Percentiles rank a stretch among this genome's conserved stretches.
These are phyloP conservation scores for Arizona elegans DNA, from an alignment of 2,113 vertebrate genomes.

Conservation along the genomic window DNA sequence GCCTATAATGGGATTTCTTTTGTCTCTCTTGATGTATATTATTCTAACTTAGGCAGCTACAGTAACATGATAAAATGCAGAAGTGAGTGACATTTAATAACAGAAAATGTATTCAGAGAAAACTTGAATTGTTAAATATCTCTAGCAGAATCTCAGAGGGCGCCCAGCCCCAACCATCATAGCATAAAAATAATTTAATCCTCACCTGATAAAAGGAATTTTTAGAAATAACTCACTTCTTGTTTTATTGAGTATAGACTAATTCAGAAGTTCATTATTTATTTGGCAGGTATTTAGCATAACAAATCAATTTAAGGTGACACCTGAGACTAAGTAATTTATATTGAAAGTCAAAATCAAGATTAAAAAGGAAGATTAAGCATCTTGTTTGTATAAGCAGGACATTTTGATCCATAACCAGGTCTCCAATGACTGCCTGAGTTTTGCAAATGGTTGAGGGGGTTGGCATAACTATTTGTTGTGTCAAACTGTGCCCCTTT, in stretches of 20 bases:
- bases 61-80: conserved; percentile 62
- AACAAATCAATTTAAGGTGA: conserved; percentile 72
- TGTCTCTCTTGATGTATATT: conserved; percentile 59
- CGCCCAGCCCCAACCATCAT: conserved; percentile 15
- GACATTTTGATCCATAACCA: background rate
- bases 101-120: conserved; percentile 51
- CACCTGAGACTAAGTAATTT: conserved; percentile 66
- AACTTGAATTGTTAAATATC: conserved; percentile 56
- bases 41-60: conserved; percentile 58
- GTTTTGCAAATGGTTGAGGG: background rate
- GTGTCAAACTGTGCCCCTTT: background rate
- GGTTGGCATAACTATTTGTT: background rate
- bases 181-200: conserved; percentile 56
- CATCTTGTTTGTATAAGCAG: conserved; percentile 33
- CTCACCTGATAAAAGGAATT: conserved; percentile 53
- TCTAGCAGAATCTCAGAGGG: conserved; percentile 35
- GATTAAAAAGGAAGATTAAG: conserved; percentile 60
- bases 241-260: conserved; percentile 63
- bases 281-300: conserved; percentile 75
- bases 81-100: conserved; percentile 66
- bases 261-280: conserved; percentile 74
- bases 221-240: conserved; percentile 69
- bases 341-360: conserved; percentile 66
- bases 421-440: background rate
- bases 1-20: conserved; percentile 35